Conservation (phyloP, 1,140 invertebrate genomes). For the Aethina tumida region DNA sequence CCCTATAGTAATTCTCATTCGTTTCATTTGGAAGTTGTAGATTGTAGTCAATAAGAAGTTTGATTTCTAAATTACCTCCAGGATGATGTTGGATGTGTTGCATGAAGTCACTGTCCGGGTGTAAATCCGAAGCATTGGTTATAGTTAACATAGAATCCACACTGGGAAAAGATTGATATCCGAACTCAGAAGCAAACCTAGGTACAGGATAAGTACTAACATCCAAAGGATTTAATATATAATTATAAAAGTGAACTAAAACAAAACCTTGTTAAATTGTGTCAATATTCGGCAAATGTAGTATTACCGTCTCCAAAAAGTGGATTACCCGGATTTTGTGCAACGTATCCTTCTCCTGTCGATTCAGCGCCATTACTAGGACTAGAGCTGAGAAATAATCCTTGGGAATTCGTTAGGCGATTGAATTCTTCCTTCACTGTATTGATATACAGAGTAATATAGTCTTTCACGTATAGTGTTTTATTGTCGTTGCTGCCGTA, state of each 20-base stretch:
- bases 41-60: constrained; percentile 46
- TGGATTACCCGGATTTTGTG: constrained; percentile 64
- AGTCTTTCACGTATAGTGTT: constrained; percentile 64
- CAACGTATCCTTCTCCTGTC: constrained; percentile 60
- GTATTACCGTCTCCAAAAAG: constrained; percentile 85
- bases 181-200: constrained; percentile 92
- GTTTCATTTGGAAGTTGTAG: constrained; percentile 46
- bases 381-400: constrained; percentile 71
- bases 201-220: constrained; percentile 63
- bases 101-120: constrained; percentile 49
- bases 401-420: constrained; percentile 42
- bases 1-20: constrained; percentile 38
- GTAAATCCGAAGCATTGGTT: constrained; percentile 47
- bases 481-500: constrained; percentile 54
- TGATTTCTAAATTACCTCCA: constrained; percentile 53
- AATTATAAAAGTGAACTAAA: constrained; percentile 88
- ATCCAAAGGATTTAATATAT: constrained; percentile 72
- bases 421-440: constrained; percentile 60
- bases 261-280: too few relatives aligned
- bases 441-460: constrained; percentile 76
- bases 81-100: constrained; percentile 76
- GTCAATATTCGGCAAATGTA: too few relatives aligned
- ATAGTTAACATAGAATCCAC: constrained; percentile 48
- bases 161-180: constrained; percentile 81
- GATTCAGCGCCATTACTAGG: constrained; percentile 82